Evolutionary conservation across 2,113 vertebrate genomes (phyloP), one percentile per base, ranked within the genome.

Genomic region (Thamnophis sirtalis): DNA sequence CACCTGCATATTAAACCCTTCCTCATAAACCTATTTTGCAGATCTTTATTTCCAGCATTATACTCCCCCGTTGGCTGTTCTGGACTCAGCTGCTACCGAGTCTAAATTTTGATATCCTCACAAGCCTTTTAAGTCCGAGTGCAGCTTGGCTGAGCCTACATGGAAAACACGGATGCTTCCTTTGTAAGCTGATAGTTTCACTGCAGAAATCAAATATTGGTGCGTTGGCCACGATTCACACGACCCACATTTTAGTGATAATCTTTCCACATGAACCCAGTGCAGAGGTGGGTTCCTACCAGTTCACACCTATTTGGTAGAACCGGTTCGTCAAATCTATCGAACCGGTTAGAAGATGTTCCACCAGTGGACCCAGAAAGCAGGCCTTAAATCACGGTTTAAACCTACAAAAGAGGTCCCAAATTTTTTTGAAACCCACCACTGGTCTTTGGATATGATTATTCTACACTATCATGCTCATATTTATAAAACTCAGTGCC

Each of bases 21-120:
- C 51, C 54, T 92, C 19, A 94, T 92, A 93, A 89, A 19, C n/a
- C 68, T 38, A 80, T 38, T 22, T 87, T 84, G 15, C n/a, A 53
- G 55, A 87, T 91, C 91, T 94, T 93, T 96, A 5, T 26, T 93
- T 96, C 33, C 87, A 97, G 55, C 58, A 6, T 94, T 94, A 90
- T 43, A 94, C 73, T 93, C 54, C 54, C 51, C 7, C 11, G 5
- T 94, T 93, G 88, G 88, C 86, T 92, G 13, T 95, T 93, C 89
- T 95, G 88, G 92, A 85, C 43, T 89, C 88, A 92, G 55, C 80
- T 91, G 89, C 87, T 94, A 87, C 10, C 51, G 19, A 26, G 21
- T 92, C 93, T 73, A 73, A 49, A 58, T 85, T 21, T 19, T 96
- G 93, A 90, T 15, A 91, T 3, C 50, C 7, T 96, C 89, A 87